Evolutionary conservation across 2,797 vertebrate genomes (phyloP).

Genomic region (Lepus townsendii): DNA sequence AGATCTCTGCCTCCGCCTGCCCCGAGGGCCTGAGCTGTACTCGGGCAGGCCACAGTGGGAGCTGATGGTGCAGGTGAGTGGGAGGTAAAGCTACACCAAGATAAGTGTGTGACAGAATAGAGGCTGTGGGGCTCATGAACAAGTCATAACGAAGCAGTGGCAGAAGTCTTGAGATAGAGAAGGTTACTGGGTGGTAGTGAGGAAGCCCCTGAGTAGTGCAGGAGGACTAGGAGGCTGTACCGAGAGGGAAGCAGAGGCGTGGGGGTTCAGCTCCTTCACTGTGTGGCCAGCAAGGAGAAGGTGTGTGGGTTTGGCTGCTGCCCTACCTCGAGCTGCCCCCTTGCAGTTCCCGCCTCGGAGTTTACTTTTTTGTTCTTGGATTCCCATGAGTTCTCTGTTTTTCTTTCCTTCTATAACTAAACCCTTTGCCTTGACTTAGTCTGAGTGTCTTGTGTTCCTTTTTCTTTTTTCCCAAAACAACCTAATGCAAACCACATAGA

Average conservation of each 20-base stretch:
- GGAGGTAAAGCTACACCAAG: not conserved
- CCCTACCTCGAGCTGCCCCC: not conserved
- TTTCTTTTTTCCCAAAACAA: not conserved
- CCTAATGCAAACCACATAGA: slow-evolving; percentile 14
- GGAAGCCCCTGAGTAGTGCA: not conserved
- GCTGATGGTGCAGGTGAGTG: not conserved
- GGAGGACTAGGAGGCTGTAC: not conserved
- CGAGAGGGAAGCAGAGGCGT: not conserved
- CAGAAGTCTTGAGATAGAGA: not conserved
- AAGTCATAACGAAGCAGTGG: not conserved
- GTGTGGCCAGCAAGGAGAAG: not conserved
- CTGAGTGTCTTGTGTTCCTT: not conserved
- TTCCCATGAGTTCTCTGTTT: slow-evolving; percentile 9
- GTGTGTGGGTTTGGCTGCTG: not conserved
- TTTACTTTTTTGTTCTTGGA: not conserved
- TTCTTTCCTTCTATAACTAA: slow-evolving; percentile 55
- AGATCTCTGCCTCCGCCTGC: not conserved
- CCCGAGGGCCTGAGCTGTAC: not conserved
- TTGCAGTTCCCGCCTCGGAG: not conserved
- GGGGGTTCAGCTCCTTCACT: not conserved
- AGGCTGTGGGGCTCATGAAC: not conserved
- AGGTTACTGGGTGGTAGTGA: not conserved
- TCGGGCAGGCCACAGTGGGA: not conserved
- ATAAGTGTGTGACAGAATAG: not conserved
- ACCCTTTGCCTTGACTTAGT: not conserved